phyloP scores from a whole-genome alignment of 2,113 vertebrate genomes.

The Puma concolor region DNA sequence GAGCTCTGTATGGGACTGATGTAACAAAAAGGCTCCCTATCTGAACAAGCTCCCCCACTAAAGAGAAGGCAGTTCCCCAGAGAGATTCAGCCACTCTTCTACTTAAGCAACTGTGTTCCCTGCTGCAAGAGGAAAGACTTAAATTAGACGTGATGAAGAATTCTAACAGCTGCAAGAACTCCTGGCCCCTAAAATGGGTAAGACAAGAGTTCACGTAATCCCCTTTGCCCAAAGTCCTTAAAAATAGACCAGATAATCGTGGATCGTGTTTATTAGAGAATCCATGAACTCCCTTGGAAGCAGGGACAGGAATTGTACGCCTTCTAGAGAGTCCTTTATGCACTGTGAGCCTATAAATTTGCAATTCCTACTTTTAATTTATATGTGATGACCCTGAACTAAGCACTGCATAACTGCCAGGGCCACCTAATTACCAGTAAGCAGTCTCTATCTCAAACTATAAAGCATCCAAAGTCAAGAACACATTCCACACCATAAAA shows the following conservation, averaged over 20 bases:
- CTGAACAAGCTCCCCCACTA: background rate
- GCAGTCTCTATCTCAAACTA: background rate
- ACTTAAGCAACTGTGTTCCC: slow-evolving; percentile 55
- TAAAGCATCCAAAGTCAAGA: slow-evolving; percentile 20
- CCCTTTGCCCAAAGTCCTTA: slow-evolving; percentile 60
- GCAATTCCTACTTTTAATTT: slow-evolving; percentile 62
- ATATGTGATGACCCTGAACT: slow-evolving; percentile 41
- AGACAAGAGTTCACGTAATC: slow-evolving; percentile 61
- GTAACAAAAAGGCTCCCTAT: background rate
- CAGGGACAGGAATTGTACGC: background rate
- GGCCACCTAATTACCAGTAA: slow-evolving; percentile 42
- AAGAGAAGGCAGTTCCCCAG: slow-evolving; percentile 23
- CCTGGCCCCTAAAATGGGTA: slow-evolving; percentile 28
- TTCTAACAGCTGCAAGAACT: slow-evolving; percentile 69
- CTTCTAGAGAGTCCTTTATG: slow-evolving; percentile 34
- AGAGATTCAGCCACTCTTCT: background rate
- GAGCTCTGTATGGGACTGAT: background rate
- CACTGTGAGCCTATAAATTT: slow-evolving; percentile 43
- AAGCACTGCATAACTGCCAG: background rate
- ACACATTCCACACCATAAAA: slow-evolving; percentile 50
- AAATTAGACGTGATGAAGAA: slow-evolving; percentile 65
- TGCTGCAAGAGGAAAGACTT: slow-evolving; percentile 41
- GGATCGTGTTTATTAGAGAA: slow-evolving; percentile 63
- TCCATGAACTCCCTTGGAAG: slow-evolving; percentile 35
- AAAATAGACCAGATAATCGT: slow-evolving; percentile 61